Evolutionary conservation across 2,797 vertebrate species (phyloP).

Genomic region (Amazonetta brasiliensis): DNA sequence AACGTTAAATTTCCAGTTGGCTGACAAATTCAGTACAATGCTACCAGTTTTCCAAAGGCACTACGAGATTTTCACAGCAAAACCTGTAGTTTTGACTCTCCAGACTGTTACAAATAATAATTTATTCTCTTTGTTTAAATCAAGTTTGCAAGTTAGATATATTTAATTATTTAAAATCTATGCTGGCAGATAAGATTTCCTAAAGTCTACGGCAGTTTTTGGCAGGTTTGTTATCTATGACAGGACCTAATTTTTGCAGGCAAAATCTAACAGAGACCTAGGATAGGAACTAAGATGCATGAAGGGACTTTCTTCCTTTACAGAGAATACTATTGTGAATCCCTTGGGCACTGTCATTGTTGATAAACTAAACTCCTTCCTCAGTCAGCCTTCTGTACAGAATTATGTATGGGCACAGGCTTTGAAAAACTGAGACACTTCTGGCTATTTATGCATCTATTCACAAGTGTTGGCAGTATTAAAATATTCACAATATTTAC

Average conservation of each 20-base stretch:
- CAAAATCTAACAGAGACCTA: background rate
- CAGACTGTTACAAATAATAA: background rate
- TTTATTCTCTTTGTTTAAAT: background rate
- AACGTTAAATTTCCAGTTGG: background rate
- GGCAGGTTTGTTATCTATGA: background rate
- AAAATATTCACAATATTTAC: constrained; percentile 1
- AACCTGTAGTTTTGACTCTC: background rate
- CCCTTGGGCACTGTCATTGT: background rate
- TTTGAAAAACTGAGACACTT: background rate
- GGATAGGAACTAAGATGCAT: background rate
- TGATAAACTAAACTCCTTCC: background rate
- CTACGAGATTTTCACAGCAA: background rate
- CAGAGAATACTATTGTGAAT: background rate
- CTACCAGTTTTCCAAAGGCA: background rate
- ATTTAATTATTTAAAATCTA: background rate
- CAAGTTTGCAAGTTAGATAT: background rate
- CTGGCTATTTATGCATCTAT: background rate
- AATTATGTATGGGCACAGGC: background rate
- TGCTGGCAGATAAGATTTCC: background rate
- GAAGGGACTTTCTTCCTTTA: background rate
- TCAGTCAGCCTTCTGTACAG: background rate
- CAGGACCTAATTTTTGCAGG: background rate
- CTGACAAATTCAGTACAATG: background rate
- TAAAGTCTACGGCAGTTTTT: background rate
- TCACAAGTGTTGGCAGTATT: background rate